Evolutionary conservation across 2,888 invertebrate genomes (phyloP).

Genomic region (Graphium colonna): DNA sequence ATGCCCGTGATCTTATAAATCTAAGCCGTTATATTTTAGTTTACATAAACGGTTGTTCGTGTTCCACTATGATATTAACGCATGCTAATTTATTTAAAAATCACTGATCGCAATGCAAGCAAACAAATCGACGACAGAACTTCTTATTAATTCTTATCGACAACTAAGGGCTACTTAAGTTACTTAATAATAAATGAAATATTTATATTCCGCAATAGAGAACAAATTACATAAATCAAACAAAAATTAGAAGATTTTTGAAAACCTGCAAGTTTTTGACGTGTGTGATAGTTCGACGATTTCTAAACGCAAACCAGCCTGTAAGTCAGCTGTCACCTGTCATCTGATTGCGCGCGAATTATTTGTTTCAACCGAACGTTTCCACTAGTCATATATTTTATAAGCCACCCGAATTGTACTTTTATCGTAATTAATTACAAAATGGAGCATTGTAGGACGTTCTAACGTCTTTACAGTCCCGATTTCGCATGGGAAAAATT

Average conservation of each 20-base stretch:
- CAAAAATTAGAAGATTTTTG: no score
- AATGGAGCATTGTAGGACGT: conserved; percentile 9
- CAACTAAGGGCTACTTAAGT: neutral
- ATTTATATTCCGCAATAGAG: no score
- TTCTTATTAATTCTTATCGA: no score
- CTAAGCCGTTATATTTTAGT: neutral
- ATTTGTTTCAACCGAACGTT: conserved; percentile 22
- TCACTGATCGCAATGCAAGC: no score
- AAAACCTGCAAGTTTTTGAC: no score
- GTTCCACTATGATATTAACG: neutral
- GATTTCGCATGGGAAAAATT: conserved; percentile 22
- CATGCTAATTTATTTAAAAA: neutral
- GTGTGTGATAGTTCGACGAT: conserved; percentile 1
- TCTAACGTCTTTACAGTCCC: neutral
- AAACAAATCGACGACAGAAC: no score
- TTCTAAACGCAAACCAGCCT: conserved; percentile 29
- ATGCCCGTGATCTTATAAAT: conserved; percentile 18
- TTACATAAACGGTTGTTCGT: neutral
- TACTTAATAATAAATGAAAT: no score
- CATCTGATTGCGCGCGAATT: conserved; percentile 36
- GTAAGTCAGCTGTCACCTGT: conserved; percentile 25
- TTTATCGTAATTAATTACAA: neutral
- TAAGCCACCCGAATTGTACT: conserved; percentile 14
- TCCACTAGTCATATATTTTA: conserved; percentile 20
- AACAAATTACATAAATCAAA: no score